Evolutionary conservation across 1,140 invertebrate species (phyloP), one percentile per base, ranked within the genome.

Genomic region (Panagrolaimus sp.): DNA sequence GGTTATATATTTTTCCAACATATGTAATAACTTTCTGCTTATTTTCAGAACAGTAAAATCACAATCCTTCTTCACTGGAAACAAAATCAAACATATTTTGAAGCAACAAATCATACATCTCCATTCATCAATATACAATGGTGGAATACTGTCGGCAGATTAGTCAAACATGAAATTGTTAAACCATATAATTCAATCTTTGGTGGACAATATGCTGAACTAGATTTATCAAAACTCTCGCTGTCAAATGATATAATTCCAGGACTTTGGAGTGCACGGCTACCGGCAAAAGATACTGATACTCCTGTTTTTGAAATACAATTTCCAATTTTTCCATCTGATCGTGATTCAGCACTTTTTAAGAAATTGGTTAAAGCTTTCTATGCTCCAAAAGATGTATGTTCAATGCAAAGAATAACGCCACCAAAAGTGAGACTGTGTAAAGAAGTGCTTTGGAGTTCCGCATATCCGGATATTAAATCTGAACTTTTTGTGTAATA

Each of bases 181-280:
- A 48, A 45, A 20, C 67, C 61, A 13, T 68, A 68, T 43, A 65
- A 68, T 51, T 68, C 67, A 23, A 68, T 68, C 61, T 68, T 46
- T 44, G 57, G 57, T n/a, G 61, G 51, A 5, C 67, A 68, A 42
- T 64, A 65, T 57, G 47, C 66, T 31, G n/a, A 42, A 14, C 13
- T 67, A 11, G 66, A 67, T 42, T 45, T 67, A 9, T 23, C 23
- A 20, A 38, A 38, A 38, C 7, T 38, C 31, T 7, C 46, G 9
- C n/a, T 53, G 4, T 16, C 16, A 5, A 20, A 42, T 9, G 16
- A 27, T 2, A 14, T 67, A 11, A 14, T 57, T n/a, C 44, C 66
- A 13, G 66, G 66, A 9, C 20, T 53, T 23, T 67, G 66, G 66
- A 67, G 27, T 25, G 66, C 47, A 9, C 46, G 66, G 3, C 8